Base-by-base conservation (phyloP, 2,797 vertebrate species). In the Sandelia bainsii region DNA sequence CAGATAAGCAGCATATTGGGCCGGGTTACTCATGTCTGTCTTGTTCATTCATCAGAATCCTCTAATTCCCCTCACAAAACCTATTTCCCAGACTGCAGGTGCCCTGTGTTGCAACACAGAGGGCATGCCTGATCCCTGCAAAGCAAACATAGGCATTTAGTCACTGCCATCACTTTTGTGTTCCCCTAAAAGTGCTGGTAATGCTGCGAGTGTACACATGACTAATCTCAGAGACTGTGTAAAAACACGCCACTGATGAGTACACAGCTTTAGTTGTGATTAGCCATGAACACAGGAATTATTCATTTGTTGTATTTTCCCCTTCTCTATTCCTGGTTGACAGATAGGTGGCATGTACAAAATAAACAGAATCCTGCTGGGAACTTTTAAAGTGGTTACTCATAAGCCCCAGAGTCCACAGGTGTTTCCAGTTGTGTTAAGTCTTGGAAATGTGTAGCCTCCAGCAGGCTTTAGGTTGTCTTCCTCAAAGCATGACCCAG, bases 131-230 rank as follows among this genome's bases (percentile, higher is more conserved):
- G 79, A 83, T 80, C 86, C 79, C 60, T 61, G 61, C 64, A 78
- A 71, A 88, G 85, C 89, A 92, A 93, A 93, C 91, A 92, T 61
- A 93, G 91, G 92, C 91, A 72, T 89, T 84, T 86, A 92, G 92
- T 93, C 92, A 93, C 85, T 50, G 44, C 58, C 32, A 51, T 51
- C 3, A 79, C 91, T 85, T 93, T 93, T 93, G 92, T 93, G 76
- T 86, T 85, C 83, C 57, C 13, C 44, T 17, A 34, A 39, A 73
- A 83, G 85, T 84, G 84, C 39, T 32, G 32, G 83, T 88, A 91
- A 90, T 85, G 74, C 81, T n/a, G 72, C 49, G 20, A 85, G 81
- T 79, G 81, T 80, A 90, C 89, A 89, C 85, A 87, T 58, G 75
- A 71, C 90, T 93, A 89, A 92, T 89, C 87, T 74, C 69, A 1